These are phyloP conservation scores for Eudasyphora cyanicolor DNA, from an alignment of 2,888 invertebrate genomes.

Conservation along the genomic window DNA sequence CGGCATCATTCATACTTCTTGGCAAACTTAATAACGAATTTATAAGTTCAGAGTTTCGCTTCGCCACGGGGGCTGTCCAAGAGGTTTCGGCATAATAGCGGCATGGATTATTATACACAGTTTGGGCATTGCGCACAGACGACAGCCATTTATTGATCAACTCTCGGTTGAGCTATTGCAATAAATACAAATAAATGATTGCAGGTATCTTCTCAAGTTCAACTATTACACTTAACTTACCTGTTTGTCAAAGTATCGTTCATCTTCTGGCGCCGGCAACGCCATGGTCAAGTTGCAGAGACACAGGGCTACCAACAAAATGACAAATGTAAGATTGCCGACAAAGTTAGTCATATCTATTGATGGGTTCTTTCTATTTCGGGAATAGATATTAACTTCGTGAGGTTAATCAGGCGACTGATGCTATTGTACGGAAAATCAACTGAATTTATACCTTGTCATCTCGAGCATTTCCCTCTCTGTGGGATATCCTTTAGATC, in stretches of 20 bases:
- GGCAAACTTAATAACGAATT: constrained; percentile 88
- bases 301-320: constrained; percentile 57
- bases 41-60: constrained; percentile 87
- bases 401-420: constrained; percentile 60
- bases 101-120: constrained; percentile 70
- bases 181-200: background rate
- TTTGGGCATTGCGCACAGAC: constrained; percentile 72
- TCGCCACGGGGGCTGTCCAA: constrained; percentile 78
- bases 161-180: constrained; percentile 73
- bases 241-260: constrained; percentile 77
- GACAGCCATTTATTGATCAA: constrained; percentile 76
- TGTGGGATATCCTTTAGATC: constrained; percentile 68
- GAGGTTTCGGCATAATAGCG: constrained; percentile 72
- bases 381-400: background rate
- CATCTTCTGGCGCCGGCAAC: constrained; percentile 76
- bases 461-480: constrained; percentile 55
- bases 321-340: constrained; percentile 43
- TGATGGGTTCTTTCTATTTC: too few relatives aligned
- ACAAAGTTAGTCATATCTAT: constrained; percentile 65
- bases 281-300: constrained; percentile 56
- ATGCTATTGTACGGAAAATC: constrained; percentile 62
- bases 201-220: background rate
- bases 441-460: constrained; percentile 69
- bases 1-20: constrained; percentile 87
- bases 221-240: constrained; percentile 67